Evolutionary conservation across 2,888 invertebrate genomes (phyloP).

Genomic region (Polyommatus iphigenia): DNA sequence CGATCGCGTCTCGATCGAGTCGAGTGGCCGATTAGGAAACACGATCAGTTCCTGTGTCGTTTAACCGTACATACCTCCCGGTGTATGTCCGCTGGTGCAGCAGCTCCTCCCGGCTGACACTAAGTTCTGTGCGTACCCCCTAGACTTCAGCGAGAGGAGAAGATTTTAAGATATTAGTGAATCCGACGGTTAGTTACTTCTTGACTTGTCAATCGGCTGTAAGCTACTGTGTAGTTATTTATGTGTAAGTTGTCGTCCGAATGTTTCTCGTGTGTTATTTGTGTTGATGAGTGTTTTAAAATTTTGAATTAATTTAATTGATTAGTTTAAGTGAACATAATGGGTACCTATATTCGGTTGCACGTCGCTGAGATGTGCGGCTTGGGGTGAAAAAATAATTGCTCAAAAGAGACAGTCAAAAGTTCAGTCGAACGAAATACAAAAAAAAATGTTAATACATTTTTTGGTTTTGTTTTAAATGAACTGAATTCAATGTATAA

Average conservation of each 20-base stretch:
- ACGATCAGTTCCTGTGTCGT: constrained; percentile 1
- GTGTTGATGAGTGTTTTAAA: background rate
- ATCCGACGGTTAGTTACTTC: background rate
- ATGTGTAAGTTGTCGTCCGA: background rate
- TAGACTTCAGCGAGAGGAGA: background rate
- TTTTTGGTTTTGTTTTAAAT: too few relatives aligned
- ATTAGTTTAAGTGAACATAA: background rate
- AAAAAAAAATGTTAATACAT: background rate
- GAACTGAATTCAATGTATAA: background rate
- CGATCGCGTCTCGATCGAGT: background rate
- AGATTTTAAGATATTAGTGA: background rate
- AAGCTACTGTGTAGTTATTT: constrained; percentile 28
- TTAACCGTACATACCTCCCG: background rate
- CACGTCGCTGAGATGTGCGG: background rate
- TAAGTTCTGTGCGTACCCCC: background rate
- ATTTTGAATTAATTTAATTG: background rate
- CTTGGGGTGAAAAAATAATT: background rate
- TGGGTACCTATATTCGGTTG: background rate
- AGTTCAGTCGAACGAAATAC: background rate
- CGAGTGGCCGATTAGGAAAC: background rate
- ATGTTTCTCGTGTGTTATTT: background rate
- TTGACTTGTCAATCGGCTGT: constrained; percentile 27
- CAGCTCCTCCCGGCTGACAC: background rate
- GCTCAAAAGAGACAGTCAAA: background rate
- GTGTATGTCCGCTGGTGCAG: background rate